Percentiles rank a stretch among this genome's conserved stretches.
These are phyloP conservation scores for Austrofundulus limnaeus DNA, from an alignment of 2,113 vertebrate species.

Conservation along the genomic window DNA sequence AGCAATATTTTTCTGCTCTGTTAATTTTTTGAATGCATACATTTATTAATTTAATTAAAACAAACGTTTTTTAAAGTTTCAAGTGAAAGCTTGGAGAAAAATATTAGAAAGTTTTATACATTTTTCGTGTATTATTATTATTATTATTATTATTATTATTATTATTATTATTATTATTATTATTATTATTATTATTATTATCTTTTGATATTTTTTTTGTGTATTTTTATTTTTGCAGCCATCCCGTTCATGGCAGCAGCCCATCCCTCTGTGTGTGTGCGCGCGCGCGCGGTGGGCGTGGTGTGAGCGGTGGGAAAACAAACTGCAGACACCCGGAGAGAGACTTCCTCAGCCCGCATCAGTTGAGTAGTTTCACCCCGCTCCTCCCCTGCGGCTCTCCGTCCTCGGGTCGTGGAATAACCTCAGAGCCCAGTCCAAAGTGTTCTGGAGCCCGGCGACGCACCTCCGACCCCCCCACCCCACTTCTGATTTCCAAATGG, in stretches of 20 bases:
- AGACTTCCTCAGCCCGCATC: constrained; percentile 71
- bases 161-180: no score
- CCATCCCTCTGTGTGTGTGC: constrained; percentile 68
- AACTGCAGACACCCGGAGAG: constrained; percentile 67
- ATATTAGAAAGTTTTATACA: no score
- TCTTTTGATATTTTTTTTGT: neutral
- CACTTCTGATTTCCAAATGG: constrained; percentile 58
- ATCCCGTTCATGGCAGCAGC: constrained; percentile 58
- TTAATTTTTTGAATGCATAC: no score
- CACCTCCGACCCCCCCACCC: neutral
- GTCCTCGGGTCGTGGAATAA: constrained; percentile 33
- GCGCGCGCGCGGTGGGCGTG: constrained; percentile 73
- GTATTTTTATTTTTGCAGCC: constrained; percentile 27
- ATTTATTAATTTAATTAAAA: no score
- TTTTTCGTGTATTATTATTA: no score
- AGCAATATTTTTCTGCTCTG: neutral
- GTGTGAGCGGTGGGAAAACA: constrained; percentile 78
- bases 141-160: no score
- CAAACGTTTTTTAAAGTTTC: no score
- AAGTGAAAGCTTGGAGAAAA: no score
- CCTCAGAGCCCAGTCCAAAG: constrained; percentile 6
- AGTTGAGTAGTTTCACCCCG: no score
- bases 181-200: no score
- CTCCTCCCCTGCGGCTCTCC: constrained; percentile 43
- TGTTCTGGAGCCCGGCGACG: neutral